Conservation (phyloP, 2,797 vertebrate genomes). For the Phataginus tricuspis region DNA sequence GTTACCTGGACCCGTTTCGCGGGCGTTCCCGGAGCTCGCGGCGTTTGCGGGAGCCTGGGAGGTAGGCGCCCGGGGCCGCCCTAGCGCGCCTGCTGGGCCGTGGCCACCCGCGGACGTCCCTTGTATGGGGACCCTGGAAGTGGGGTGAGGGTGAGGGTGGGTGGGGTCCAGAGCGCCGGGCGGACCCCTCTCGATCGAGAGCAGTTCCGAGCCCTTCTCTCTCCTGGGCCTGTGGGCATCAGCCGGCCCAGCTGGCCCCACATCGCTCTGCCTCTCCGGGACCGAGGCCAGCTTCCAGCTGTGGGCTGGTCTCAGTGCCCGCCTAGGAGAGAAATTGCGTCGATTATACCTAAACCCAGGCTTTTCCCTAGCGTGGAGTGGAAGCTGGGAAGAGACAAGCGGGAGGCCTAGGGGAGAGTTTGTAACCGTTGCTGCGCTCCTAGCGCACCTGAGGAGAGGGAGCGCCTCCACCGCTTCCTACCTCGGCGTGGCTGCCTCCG, state of each 20-base stretch:
- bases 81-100: background rate
- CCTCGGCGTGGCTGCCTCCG: background rate
- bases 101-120: background rate
- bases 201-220: background rate
- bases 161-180: background rate
- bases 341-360: background rate
- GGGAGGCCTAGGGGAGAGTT: constrained; percentile 28
- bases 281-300: constrained; percentile 41
- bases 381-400: constrained; percentile 36
- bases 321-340: background rate
- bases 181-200: background rate
- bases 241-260: background rate
- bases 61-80: constrained; percentile 4
- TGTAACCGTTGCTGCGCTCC: background rate
- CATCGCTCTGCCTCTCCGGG: background rate
- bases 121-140: background rate
- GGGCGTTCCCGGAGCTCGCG: constrained; percentile 23
- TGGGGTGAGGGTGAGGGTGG: background rate
- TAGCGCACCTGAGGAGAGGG: background rate
- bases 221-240: background rate
- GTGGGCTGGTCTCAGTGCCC: background rate
- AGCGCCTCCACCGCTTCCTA: background rate
- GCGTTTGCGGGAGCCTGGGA: background rate
- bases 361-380: background rate
- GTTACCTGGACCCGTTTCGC: constrained; percentile 55